These are phyloP conservation scores for Palythoa grandiflora DNA, from an alignment of 92 coral and sea anemone genomes.

Conservation along the genomic window DNA sequence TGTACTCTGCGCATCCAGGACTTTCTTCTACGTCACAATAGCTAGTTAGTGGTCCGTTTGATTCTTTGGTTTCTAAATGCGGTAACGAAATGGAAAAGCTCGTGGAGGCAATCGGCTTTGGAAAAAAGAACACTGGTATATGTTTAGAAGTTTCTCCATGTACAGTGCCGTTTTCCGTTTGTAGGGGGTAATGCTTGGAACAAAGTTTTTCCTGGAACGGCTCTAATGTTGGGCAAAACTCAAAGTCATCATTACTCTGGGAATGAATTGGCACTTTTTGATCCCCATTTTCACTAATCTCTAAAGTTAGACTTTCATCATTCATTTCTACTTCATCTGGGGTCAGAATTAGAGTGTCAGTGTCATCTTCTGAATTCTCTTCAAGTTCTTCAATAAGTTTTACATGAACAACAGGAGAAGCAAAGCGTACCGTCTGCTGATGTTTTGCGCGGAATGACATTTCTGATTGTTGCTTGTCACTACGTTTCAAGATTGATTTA, in stretches of 20 bases:
- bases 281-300: neutral
- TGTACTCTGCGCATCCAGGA: neutral
- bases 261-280: conserved; percentile 28
- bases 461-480: neutral
- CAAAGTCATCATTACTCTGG: neutral
- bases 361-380: conserved; percentile 17
- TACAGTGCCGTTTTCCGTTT: neutral
- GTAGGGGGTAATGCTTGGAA: neutral
- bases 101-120: conserved; percentile 18
- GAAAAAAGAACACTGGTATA: conserved; percentile 23
- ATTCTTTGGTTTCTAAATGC: neutral
- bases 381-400: conserved; percentile 18
- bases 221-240: neutral
- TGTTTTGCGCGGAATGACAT: neutral
- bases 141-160: neutral
- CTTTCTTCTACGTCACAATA: neutral
- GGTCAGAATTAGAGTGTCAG: conserved; percentile 37
- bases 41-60: neutral
- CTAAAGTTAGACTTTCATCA: neutral
- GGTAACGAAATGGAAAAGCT: neutral
- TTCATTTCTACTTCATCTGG: neutral
- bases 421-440: conserved; percentile 1
- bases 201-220: neutral
- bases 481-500: conserved; percentile 11
- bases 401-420: conserved; percentile 20